Evolutionary conservation across 2,113 vertebrate genomes (phyloP).

Genomic region (Poeciliopsis prolifica): DNA sequence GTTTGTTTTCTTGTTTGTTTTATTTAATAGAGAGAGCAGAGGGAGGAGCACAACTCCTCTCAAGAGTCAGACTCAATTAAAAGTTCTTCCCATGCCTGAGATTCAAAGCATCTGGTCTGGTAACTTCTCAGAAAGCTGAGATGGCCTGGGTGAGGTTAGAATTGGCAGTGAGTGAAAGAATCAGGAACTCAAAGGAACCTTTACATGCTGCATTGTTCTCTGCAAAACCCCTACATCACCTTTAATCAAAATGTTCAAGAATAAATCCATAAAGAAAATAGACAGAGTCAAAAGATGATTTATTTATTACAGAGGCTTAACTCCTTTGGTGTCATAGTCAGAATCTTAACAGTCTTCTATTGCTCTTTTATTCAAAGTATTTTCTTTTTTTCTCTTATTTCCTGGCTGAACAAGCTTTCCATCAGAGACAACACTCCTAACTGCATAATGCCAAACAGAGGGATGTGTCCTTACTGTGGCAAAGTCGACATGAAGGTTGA

Average conservation of each 20-base stretch:
- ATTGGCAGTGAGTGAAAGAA: conserved; percentile 36
- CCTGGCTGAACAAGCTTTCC: too few species aligned
- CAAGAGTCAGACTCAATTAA: conserved; percentile 40
- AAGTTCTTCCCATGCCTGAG: conserved; percentile 31
- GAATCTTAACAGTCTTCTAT: too few species aligned
- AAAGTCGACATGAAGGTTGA: too few species aligned
- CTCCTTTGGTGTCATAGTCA: too few species aligned
- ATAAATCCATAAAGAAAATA: conserved; percentile 5
- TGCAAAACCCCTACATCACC: conserved; percentile 9
- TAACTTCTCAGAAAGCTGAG: conserved; percentile 37
- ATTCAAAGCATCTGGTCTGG: conserved; percentile 42
- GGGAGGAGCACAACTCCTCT: conserved; percentile 30
- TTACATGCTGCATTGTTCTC: conserved; percentile 6
- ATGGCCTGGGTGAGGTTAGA: conserved; percentile 29
- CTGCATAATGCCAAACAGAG: too few species aligned
- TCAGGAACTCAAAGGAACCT: conserved; percentile 48
- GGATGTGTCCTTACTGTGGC: too few species aligned
- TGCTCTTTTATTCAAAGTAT: too few species aligned
- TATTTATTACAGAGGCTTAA: too few species aligned
- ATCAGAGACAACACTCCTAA: too few species aligned
- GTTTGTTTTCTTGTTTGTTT: conserved; percentile 50
- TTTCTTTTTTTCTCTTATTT: too few species aligned
- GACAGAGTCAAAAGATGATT: too few species aligned
- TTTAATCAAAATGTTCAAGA: conserved; percentile 3
- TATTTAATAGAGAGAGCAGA: conserved; percentile 29